phyloP scores from a whole-genome alignment of 2,113 vertebrate species.

The Ciconia stormi region DNA sequence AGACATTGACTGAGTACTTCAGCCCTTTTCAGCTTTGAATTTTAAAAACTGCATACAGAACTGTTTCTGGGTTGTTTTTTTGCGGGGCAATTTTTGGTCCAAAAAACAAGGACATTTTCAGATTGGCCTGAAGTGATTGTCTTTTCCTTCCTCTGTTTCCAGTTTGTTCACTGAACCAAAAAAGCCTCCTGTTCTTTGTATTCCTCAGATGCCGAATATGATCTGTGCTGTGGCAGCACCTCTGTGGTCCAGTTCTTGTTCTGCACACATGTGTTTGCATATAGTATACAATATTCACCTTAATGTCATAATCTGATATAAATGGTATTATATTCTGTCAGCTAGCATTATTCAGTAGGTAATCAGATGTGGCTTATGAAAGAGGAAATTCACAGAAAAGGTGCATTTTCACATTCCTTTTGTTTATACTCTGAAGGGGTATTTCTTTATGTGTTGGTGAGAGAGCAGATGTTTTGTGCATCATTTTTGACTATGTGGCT shows the following conservation, averaged over 20 bases:
- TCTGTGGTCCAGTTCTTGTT: background rate
- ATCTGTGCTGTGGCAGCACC: background rate
- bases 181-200: background rate
- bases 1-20: background rate
- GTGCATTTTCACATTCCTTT: background rate
- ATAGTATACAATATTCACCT: background rate
- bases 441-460: background rate
- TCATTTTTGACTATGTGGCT: background rate
- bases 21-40: background rate
- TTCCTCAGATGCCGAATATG: background rate
- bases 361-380: background rate
- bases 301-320: background rate
- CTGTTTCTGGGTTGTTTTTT: background rate
- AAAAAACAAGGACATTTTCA: background rate
- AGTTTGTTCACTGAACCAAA: background rate
- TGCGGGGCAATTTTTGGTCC: background rate
- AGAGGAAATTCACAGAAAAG: background rate
- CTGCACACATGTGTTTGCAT: background rate
- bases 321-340: background rate
- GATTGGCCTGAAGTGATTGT: background rate
- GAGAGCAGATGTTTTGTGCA: constrained; percentile 19
- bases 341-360: background rate
- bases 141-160: background rate
- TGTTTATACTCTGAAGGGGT: background rate
- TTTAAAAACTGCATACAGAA: background rate